Percentiles rank a stretch among this genome's conserved stretches.
Conservation (phyloP, 1,140 invertebrate genomes). For the Conus ventricosus region DNA sequence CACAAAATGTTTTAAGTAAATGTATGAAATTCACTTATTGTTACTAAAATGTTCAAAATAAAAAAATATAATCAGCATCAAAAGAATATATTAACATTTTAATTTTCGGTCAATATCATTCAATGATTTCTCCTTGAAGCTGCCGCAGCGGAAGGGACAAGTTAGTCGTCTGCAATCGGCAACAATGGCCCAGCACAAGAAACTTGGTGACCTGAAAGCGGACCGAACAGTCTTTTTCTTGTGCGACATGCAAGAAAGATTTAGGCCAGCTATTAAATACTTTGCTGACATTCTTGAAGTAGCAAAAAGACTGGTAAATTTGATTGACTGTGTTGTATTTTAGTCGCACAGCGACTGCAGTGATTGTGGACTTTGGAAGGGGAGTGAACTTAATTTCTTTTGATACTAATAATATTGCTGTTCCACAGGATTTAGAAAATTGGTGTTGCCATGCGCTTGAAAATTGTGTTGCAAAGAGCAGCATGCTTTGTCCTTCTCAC, state of each 20-base stretch:
- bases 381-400: too few relatives aligned
- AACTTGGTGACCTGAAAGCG: conserved; percentile 69
- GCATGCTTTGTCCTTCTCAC: too few relatives aligned
- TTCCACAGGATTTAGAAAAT: background rate
- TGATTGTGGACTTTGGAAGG: background rate
- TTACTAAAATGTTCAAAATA: too few relatives aligned
- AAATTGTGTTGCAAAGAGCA: too few relatives aligned
- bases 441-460: background rate
- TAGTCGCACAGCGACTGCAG: background rate
- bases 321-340: background rate
- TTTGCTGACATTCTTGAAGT: conserved; percentile 85
- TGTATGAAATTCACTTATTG: too few relatives aligned
- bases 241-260: conserved; percentile 91
- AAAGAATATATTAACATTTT: too few relatives aligned
- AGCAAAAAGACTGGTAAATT: conserved; percentile 82
- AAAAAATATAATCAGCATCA: too few relatives aligned
- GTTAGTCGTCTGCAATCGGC: background rate
- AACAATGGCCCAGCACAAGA: conserved; percentile 32
- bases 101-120: too few relatives aligned
- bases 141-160: background rate
- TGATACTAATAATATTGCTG: background rate
- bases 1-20: too few relatives aligned
- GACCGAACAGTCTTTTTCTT: conserved; percentile 83
- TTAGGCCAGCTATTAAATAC: conserved; percentile 82
- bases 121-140: too few relatives aligned